A percentile compares a stretch with the other conserved stretches of the same genome.
Evolutionary conservation across 2,113 vertebrate species (phyloP).

Genomic region (Charadrius vociferus): DNA sequence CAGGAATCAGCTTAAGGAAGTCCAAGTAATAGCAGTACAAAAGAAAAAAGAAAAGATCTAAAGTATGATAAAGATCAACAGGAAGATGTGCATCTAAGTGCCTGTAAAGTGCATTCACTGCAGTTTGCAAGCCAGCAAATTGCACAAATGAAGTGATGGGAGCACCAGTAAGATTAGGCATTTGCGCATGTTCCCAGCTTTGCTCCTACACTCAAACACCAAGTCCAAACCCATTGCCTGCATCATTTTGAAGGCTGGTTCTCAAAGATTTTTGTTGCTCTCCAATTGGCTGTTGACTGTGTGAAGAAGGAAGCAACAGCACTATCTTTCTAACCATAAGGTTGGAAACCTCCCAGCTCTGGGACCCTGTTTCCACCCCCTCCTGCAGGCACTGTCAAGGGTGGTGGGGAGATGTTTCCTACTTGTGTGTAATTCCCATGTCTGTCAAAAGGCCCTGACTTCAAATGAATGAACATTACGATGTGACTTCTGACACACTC

Average conservation of each 20-base stretch:
- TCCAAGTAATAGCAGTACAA: background rate
- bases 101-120: background rate
- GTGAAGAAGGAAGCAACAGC: background rate
- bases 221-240: background rate
- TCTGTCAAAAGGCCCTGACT: background rate
- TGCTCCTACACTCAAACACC: rapidly evolving
- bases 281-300: rapidly evolving
- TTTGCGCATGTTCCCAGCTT: background rate
- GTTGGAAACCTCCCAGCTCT: background rate
- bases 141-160: background rate
- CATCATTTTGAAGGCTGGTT: background rate
- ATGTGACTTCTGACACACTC: background rate
- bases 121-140: background rate
- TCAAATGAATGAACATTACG: background rate
- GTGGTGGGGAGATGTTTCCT: background rate
- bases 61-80: background rate
- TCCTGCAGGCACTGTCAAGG: background rate
- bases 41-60: background rate
- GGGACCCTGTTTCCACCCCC: rapidly evolving
- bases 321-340: background rate
- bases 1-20: background rate
- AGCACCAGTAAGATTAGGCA: background rate
- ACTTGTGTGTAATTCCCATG: background rate
- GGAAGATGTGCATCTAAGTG: background rate
- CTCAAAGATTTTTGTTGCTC: background rate